Conservation (phyloP, 2,797 vertebrate genomes). For the Thaleichthys pacificus region DNA sequence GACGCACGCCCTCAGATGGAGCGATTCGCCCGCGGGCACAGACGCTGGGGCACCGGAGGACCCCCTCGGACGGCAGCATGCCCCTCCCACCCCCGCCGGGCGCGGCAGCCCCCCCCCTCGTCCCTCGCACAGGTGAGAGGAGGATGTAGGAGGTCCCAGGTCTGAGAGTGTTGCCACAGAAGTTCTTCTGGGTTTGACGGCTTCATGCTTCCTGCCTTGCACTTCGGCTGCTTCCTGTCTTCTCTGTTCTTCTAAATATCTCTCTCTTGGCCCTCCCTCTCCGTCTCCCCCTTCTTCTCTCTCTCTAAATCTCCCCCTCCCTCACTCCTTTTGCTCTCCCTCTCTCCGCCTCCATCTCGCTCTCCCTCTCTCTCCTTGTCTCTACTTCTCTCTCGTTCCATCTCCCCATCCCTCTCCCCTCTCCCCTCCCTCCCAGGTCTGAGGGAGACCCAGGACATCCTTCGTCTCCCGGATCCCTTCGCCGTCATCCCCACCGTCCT, state of each 20-base stretch:
- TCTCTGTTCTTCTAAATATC: no score
- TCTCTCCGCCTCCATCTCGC: background rate
- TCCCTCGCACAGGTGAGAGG: conserved; percentile 59
- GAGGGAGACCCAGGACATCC: conserved; percentile 74
- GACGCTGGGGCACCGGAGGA: conserved; percentile 74
- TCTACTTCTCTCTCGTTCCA: background rate
- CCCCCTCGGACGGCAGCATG: conserved; percentile 81
- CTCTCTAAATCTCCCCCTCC: no score
- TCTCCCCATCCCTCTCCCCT: background rate
- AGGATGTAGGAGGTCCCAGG: background rate
- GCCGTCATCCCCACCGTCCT: conserved; percentile 69
- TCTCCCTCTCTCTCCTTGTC: background rate
- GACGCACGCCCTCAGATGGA: conserved; percentile 85
- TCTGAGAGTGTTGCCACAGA: background rate
- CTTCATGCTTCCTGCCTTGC: no score
- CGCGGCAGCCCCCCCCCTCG: conserved; percentile 22
- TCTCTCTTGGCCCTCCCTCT: background rate
- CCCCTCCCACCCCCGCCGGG: conserved; percentile 71
- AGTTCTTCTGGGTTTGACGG: no score
- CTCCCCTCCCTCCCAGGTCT: conserved; percentile 59
- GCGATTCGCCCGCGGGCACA: conserved; percentile 80
- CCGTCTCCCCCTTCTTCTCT: background rate
- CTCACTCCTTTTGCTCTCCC: background rate
- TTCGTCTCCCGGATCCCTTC: conserved; percentile 78
- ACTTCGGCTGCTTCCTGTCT: no score